Evolutionary conservation across 2,113 vertebrate genomes (phyloP).

Genomic region (Strix uralensis): DNA sequence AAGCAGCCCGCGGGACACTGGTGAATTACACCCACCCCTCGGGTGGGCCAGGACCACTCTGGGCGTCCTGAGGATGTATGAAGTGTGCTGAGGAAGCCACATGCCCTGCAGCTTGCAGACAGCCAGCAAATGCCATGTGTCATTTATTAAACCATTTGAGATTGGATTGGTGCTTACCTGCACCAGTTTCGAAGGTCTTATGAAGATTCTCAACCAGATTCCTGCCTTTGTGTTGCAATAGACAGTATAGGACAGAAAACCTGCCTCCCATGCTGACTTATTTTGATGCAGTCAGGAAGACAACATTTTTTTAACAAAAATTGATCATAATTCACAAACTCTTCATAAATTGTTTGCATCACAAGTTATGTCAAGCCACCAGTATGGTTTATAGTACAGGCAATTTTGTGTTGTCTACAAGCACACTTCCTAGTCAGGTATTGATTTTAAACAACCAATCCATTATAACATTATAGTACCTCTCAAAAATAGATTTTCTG

Average conservation of each 20-base stretch:
- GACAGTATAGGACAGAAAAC: neutral
- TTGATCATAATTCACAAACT: neutral
- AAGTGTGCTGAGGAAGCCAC: neutral
- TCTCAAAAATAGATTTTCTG: conserved; percentile 12
- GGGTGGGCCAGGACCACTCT: fast-evolving
- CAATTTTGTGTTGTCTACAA: neutral
- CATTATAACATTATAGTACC: neutral
- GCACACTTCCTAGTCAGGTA: neutral
- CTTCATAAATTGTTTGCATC: neutral
- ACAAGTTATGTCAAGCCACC: neutral
- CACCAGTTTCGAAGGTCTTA: neutral
- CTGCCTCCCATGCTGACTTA: no score
- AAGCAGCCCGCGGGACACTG: fast-evolving
- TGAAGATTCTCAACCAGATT: fast-evolving
- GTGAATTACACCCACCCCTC: neutral
- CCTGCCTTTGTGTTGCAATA: neutral
- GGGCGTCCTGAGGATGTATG: no score
- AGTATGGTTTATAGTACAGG: neutral
- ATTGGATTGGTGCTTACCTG: neutral
- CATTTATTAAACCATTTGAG: neutral
- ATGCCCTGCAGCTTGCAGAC: neutral
- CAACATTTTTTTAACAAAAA: neutral
- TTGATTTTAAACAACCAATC: neutral
- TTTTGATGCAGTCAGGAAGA: neutral
- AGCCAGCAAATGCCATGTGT: neutral